Percentiles rank a stretch among this genome's conserved stretches.
Conservation (phyloP, 53 echinoderm and acorn worm species). For the Paelopatides confundens region DNA sequence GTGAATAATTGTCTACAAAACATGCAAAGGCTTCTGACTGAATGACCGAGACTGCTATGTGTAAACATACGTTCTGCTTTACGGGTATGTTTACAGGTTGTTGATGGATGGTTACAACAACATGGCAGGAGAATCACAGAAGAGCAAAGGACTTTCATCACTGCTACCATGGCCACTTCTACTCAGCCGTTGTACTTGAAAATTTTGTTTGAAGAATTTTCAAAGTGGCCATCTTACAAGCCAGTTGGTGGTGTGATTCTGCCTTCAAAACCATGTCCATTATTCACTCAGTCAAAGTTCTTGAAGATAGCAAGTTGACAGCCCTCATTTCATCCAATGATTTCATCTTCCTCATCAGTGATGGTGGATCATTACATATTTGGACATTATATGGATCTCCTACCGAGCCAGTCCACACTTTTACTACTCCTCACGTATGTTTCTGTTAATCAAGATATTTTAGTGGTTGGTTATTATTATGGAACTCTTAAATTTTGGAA, state of each 20-base stretch:
- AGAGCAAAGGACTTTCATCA: conserved; percentile 61
- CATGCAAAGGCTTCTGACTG: conserved; percentile 65
- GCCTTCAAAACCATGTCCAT: conserved; percentile 33
- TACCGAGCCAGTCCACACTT: not conserved
- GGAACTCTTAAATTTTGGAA: conserved; percentile 75
- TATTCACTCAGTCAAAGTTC: not conserved
- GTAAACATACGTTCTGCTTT: no score
- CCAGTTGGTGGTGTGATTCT: conserved; percentile 9
- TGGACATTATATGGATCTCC: conserved; percentile 15
- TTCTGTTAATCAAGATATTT: not conserved
- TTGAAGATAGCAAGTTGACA: conserved; percentile 14
- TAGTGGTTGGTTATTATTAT: conserved; percentile 54
- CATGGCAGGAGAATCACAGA: conserved; percentile 64
- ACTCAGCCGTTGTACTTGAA: conserved; percentile 90
- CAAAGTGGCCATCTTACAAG: conserved; percentile 80
- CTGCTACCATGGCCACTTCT: conserved; percentile 71
- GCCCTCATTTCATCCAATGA: not conserved
- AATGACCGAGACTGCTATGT: conserved; percentile 72
- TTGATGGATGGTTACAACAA: conserved; percentile 71
- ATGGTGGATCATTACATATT: not conserved
- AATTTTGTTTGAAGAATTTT: conserved; percentile 79
- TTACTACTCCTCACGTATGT: conserved; percentile 11
- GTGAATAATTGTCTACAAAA: conserved; percentile 73
- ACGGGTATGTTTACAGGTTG: conserved; percentile 73
- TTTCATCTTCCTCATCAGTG: conserved; percentile 26